Evolutionary conservation across 1,140 invertebrate species (phyloP).

Genomic region (Saccostrea glomerata): DNA sequence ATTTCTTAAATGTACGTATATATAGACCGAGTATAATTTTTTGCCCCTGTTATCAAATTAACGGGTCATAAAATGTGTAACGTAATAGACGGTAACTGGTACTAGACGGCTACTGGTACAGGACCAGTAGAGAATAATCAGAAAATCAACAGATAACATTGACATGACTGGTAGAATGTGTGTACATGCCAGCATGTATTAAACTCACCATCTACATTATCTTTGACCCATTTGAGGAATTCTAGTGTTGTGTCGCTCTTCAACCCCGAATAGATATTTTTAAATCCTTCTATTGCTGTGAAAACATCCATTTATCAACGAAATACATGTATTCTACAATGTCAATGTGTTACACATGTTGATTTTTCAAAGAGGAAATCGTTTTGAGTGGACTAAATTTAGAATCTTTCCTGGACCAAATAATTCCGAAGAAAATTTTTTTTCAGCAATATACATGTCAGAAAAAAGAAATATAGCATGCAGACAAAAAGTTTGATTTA

Average conservation of each 20-base stretch:
- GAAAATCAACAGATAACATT: too few relatives aligned
- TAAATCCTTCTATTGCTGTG: not conserved
- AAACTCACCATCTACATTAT: not conserved
- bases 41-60: too few relatives aligned
- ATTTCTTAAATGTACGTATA: too few relatives aligned
- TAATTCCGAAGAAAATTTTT: not conserved
- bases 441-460: too few relatives aligned
- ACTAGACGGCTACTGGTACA: too few relatives aligned
- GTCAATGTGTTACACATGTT: not conserved
- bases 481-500: too few relatives aligned
- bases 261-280: not conserved
- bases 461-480: too few relatives aligned
- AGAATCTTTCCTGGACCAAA: not conserved
- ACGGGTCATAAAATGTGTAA: too few relatives aligned
- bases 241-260: not conserved
- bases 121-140: too few relatives aligned
- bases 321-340: not conserved
- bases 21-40: too few relatives aligned
- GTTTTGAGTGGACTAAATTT: not conserved
- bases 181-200: not conserved
- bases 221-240: constrained; percentile 9
- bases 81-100: too few relatives aligned
- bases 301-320: not conserved
- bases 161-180: too few relatives aligned
- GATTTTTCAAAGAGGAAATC: not conserved